phyloP scores from a whole-genome alignment of 1,140 invertebrate species.

The Goniozus legneri region DNA sequence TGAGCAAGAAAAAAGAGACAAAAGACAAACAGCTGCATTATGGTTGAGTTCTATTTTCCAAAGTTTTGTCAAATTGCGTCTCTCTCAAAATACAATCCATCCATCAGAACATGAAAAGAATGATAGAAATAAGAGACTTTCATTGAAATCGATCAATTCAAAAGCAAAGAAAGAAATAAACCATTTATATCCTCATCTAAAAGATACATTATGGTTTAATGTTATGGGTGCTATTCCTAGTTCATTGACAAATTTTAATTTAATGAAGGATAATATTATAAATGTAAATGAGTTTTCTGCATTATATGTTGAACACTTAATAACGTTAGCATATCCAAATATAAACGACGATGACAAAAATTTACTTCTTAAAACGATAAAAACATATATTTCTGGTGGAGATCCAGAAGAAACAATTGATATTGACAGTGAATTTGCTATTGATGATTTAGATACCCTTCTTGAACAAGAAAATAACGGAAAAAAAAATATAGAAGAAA shows the following conservation, averaged over 20 bases:
- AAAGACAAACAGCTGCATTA: conserved; percentile 50
- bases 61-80: conserved; percentile 48
- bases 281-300: conserved; percentile 35
- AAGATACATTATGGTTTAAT: conserved; percentile 28
- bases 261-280: conserved; percentile 30
- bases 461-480: neutral
- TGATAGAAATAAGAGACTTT: conserved; percentile 12
- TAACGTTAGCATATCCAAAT: conserved; percentile 29
- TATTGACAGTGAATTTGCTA: conserved; percentile 27
- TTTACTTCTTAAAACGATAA: conserved; percentile 29
- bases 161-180: conserved; percentile 28
- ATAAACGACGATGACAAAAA: conserved; percentile 17
- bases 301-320: conserved; percentile 29
- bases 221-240: conserved; percentile 20
- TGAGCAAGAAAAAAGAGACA: conserved; percentile 35
- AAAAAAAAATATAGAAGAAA: conserved; percentile 3
- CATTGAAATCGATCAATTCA: conserved; percentile 16
- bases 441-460: conserved; percentile 28
- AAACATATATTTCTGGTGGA: conserved; percentile 7
- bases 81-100: conserved; percentile 37
- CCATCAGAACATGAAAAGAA: conserved; percentile 30
- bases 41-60: conserved; percentile 57
- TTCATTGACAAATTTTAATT: conserved; percentile 32
- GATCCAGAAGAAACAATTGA: conserved; percentile 7
- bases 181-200: conserved; percentile 26